phyloP scores from a whole-genome alignment of 2,113 vertebrate genomes.

The Bolborhynchus lineola region DNA sequence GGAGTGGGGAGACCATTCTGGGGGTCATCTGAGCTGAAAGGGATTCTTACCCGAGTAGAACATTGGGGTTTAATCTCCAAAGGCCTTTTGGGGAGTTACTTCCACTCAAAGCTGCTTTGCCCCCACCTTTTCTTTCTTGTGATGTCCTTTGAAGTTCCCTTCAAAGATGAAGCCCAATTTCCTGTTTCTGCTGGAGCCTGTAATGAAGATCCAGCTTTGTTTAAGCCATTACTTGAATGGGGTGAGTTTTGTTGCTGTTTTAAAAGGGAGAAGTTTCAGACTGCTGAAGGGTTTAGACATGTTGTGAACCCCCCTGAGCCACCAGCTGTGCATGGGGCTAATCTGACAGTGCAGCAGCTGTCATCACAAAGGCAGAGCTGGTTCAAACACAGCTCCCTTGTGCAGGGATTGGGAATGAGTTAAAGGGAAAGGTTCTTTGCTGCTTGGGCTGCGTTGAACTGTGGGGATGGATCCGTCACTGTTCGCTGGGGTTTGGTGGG shows the following conservation, averaged over 20 bases:
- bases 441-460: neutral
- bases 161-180: neutral
- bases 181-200: neutral
- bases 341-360: slow-evolving; percentile 28
- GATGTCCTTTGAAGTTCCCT: neutral
- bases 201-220: neutral
- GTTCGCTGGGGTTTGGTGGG: neutral
- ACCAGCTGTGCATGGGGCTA: neutral
- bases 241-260: neutral
- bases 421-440: neutral
- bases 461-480: neutral
- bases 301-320: neutral
- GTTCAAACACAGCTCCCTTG: slow-evolving; percentile 25
- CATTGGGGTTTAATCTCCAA: neutral
- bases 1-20: neutral
- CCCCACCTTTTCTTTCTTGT: neutral
- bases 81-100: neutral
- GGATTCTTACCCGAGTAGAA: neutral
- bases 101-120: neutral
- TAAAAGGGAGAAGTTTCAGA: neutral
- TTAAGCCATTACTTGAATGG: neutral
- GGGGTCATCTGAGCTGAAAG: neutral
- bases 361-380: slow-evolving; percentile 17
- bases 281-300: neutral
- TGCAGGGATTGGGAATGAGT: neutral